A percentile compares a stretch with the other conserved stretches of the same genome.
These are phyloP conservation scores for Acanthosepion pharaonis DNA, from an alignment of 2,888 invertebrate genomes.

Conservation along the genomic window DNA sequence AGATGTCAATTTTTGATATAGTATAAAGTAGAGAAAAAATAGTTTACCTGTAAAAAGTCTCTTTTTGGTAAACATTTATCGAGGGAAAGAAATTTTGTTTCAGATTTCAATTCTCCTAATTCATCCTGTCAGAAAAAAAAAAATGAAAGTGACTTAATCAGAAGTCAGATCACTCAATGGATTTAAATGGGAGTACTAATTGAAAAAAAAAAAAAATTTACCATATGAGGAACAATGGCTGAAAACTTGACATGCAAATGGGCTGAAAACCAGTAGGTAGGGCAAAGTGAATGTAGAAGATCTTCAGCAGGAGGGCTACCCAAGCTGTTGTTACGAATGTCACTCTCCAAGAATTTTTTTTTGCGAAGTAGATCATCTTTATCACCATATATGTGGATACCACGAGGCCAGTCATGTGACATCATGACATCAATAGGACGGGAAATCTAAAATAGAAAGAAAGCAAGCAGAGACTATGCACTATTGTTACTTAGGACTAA, in stretches of 20 bases:
- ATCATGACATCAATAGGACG: slow-evolving; percentile 88
- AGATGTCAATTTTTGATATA: too few species aligned
- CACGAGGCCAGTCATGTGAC: slow-evolving; percentile 97
- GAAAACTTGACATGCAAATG: slow-evolving; percentile 97
- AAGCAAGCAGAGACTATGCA: not conserved
- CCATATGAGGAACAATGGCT: slow-evolving; percentile 86
- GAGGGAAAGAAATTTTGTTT: slow-evolving; percentile 91
- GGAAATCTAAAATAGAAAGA: slow-evolving; percentile 63
- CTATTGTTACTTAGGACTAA: not conserved
- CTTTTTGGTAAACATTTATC: slow-evolving; percentile 95
- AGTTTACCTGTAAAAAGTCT: slow-evolving; percentile 87
- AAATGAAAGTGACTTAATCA: not conserved
- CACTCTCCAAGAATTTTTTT: slow-evolving; percentile 89
- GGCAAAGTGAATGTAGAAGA: slow-evolving; percentile 85
- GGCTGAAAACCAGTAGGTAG: slow-evolving; percentile 93
- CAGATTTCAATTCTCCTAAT: slow-evolving; percentile 62
- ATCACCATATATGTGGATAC: slow-evolving; percentile 90
- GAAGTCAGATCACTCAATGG: not conserved
- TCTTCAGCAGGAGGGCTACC: slow-evolving; percentile 91
- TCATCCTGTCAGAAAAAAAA: slow-evolving; percentile 49
- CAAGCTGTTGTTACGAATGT: slow-evolving; percentile 86
- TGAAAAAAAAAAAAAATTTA: slow-evolving; percentile 55
- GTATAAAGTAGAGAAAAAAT: not conserved
- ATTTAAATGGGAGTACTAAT: not conserved
- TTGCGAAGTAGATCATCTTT: slow-evolving; percentile 81